phyloP scores from a whole-genome alignment of 1,140 invertebrate species.

The Akabosia matsudoensis region DNA sequence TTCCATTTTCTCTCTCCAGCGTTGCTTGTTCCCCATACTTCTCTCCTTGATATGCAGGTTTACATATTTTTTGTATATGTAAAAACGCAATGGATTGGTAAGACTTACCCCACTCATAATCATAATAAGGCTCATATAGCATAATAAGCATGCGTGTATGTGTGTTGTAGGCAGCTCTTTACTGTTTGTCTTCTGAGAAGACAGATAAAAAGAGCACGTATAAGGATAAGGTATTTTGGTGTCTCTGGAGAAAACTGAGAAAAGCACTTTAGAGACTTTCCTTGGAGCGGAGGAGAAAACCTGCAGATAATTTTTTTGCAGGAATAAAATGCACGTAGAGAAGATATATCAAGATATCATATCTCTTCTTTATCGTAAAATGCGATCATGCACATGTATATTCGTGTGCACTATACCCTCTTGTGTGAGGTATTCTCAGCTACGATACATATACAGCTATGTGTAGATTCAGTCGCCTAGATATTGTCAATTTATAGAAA shows the following conservation, averaged over 20 bases:
- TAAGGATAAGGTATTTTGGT: not conserved
- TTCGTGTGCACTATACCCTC: not conserved
- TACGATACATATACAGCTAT: not conserved
- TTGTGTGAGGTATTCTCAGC: not conserved
- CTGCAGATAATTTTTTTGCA: too few relatives aligned
- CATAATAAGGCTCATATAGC: not conserved
- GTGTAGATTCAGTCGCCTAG: not conserved
- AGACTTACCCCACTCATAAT: not conserved
- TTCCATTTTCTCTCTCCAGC: slow-evolving; percentile 1
- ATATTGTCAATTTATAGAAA: not conserved
- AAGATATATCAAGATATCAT: not conserved
- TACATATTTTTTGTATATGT: not conserved
- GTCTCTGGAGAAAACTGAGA: slow-evolving; percentile 8
- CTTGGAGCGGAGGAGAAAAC: too few relatives aligned
- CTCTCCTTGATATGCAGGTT: not conserved
- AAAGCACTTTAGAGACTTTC: slow-evolving; percentile 9
- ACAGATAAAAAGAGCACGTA: not conserved
- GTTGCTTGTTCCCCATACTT: not conserved
- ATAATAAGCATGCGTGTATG: not conserved
- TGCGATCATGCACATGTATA: too few relatives aligned
- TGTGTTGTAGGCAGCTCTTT: not conserved
- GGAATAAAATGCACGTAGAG: too few relatives aligned
- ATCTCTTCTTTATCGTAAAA: too few relatives aligned
- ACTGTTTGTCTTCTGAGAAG: not conserved
- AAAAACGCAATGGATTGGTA: not conserved